Percentiles rank a stretch among this genome's conserved stretches.
Conservation (phyloP, 2,797 vertebrate genomes). For the Mus caroli region DNA sequence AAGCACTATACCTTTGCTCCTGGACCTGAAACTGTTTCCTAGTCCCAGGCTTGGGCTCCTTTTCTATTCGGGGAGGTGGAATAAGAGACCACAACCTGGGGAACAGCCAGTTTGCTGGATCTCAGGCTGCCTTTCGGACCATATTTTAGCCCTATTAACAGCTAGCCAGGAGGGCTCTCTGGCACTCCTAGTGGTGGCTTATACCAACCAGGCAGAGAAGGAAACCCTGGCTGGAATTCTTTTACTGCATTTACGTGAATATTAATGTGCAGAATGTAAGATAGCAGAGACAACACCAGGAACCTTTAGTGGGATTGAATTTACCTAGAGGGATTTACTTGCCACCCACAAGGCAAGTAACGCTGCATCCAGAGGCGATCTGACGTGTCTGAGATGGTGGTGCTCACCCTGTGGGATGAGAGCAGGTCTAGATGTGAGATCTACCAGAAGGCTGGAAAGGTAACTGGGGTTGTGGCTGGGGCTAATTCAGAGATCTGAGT, state of each 20-base stretch:
- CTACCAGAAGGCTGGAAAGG: neutral
- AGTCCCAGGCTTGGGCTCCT: neutral
- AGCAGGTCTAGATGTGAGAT: neutral
- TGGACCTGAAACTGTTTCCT: conserved; percentile 16
- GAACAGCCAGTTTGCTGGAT: neutral
- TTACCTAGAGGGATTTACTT: neutral
- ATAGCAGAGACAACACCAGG: neutral
- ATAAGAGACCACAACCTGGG: neutral
- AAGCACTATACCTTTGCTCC: neutral
- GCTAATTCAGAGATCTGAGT: neutral
- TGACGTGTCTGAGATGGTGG: neutral
- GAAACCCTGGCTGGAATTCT: neutral
- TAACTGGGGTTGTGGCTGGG: no score
- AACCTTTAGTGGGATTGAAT: neutral
- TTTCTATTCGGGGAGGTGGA: neutral
- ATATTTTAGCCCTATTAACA: neutral
- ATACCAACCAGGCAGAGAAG: neutral
- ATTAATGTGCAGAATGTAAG: neutral
- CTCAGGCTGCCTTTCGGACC: neutral
- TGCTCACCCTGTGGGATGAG: no score
- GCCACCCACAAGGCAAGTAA: neutral
- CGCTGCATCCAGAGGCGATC: neutral
- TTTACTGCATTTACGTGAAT: neutral
- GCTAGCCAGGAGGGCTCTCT: neutral
- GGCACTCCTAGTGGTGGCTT: neutral